Evolutionary conservation across 2,113 vertebrate species (phyloP), one percentile per base, ranked within the genome.

Genomic region (Tyto alba): DNA sequence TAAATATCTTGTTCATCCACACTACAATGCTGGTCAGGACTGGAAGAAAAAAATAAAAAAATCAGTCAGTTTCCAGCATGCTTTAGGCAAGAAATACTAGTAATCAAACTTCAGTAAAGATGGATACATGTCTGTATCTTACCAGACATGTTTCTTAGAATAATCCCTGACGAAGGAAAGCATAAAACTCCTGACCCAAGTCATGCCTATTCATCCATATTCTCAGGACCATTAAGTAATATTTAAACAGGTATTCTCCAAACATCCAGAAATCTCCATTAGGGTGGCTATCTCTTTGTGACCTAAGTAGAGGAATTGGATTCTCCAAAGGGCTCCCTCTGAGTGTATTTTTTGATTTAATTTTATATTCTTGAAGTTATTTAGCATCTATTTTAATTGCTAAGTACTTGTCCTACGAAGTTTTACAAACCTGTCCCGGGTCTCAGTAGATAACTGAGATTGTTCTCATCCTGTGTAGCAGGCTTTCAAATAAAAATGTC

Each of bases 1-100:
- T 57, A 60, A 93, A 96, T 95, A 67, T 68, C 93, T 94, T 87
- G 83, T 89, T 96, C 90, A 69, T 56, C 38, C 60, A 45, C 73
- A 26, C 43, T 67, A 93, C 52, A 60, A 17, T 10, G 40, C 63
- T 68, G 74, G 64, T 45, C 1, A 0, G 76, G 71, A 84, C 56
- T 59, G 50, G 11, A 29, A 21, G 13, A 8, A 9, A n/a, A 21
- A 47, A 17, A 13, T 16, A 36, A 18, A 40, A 52, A 14, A n/a
- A 36, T 25, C 21, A 3, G 32, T 23, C 40, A 1, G 0, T 36
- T 78, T 88, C 45, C 66, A 91, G 57, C 20, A 6, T 19, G 13
- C 63, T 50, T 73, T 88, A 69, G 13, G 53, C 32, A 41, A 95
- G 38, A 40, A 91, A 80, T 34, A 59, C 17, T 7, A n/a, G 41